Percentiles rank a stretch among this genome's conserved stretches.
phyloP scores from a whole-genome alignment of 2,797 vertebrate genomes.

The Anguilla anguilla region DNA sequence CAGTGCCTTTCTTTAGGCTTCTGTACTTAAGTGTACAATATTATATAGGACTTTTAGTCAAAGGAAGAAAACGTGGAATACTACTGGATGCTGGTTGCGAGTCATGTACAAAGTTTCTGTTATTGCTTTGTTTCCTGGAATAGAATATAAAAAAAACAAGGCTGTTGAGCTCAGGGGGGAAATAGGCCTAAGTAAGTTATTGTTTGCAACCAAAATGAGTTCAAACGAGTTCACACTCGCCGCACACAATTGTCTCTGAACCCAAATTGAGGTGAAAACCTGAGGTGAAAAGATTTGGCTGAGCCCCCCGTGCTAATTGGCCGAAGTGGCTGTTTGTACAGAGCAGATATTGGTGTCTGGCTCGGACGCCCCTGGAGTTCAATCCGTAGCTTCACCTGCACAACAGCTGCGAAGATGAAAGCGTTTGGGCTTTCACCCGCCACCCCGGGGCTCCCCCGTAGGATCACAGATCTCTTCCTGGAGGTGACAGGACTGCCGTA shows the following conservation, averaged over 20 bases:
- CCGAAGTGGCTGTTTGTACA: slow-evolving; percentile 54
- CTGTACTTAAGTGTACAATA: not conserved
- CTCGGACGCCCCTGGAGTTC: slow-evolving; percentile 46
- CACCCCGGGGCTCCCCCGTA: slow-evolving; percentile 60
- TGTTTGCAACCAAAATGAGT: not conserved
- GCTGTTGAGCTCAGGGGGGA: not conserved
- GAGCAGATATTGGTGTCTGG: slow-evolving; percentile 57
- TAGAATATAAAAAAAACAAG: not conserved
- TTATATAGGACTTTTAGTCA: not conserved
- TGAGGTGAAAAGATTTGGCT: slow-evolving; percentile 20
- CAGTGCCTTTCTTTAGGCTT: not conserved
- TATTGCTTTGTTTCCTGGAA: not conserved
- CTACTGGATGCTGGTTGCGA: not conserved
- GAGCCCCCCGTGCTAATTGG: slow-evolving; percentile 20
- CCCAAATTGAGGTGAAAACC: not conserved
- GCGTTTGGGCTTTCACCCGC: slow-evolving; percentile 54
- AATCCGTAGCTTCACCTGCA: slow-evolving; percentile 46
- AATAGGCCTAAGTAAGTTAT: not conserved
- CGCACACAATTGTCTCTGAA: not conserved
- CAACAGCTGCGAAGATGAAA: slow-evolving; percentile 56
- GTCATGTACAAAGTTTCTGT: not conserved
- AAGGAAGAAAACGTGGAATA: not conserved
- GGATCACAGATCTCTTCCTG: slow-evolving; percentile 60
- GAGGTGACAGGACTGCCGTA: slow-evolving; percentile 54
- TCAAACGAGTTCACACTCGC: not conserved